A percentile compares a stretch with the other conserved stretches of the same genome.
These are phyloP conservation scores for Anas platyrhynchos DNA, from an alignment of 2,113 vertebrate genomes.

Conservation along the genomic window DNA sequence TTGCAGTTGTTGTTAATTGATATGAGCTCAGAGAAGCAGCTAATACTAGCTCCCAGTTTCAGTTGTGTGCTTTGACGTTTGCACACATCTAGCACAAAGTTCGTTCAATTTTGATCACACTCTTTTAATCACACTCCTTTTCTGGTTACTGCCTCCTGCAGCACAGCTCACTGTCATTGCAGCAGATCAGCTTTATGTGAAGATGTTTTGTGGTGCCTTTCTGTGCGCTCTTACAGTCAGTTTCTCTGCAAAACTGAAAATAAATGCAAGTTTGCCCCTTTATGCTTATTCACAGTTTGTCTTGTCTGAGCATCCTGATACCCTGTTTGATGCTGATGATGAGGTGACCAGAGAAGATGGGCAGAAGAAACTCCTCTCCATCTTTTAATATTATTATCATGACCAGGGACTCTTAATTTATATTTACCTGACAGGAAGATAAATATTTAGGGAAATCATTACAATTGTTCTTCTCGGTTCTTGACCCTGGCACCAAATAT, in stretches of 20 bases:
- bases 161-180: not conserved
- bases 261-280: not conserved
- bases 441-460: not conserved
- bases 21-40: not conserved
- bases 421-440: not conserved
- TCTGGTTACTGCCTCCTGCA: not conserved
- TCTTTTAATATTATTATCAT: not conserved
- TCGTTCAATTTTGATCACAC: not conserved
- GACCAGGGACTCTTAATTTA: not conserved
- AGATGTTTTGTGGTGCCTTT: not conserved
- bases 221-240: not conserved
- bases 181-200: not conserved
- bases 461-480: not conserved
- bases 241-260: not conserved
- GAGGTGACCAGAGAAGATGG: not conserved
- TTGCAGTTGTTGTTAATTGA: not conserved
- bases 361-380: not conserved
- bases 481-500: not conserved
- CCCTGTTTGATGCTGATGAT: not conserved
- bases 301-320: not conserved
- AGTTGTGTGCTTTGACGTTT: not conserved
- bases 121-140: not conserved
- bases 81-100: not conserved
- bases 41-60: not conserved
- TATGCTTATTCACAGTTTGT: not conserved